phyloP scores from a whole-genome alignment of 2,113 vertebrate species.

The Cyanoliseus patagonus region DNA sequence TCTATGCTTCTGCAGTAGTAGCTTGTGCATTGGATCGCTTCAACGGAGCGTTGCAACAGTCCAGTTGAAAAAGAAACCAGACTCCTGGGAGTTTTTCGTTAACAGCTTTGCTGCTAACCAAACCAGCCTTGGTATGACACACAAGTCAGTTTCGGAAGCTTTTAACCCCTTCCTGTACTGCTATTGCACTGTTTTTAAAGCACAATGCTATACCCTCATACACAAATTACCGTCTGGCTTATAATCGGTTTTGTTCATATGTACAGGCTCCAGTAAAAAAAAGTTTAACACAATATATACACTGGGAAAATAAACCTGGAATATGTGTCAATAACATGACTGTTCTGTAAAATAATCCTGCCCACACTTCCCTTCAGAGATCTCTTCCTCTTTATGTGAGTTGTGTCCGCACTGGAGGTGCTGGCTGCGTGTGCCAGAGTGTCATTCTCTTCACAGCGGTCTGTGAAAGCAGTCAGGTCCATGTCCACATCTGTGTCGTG shows the following conservation, averaged over 20 bases:
- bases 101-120: not conserved
- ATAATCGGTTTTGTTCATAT: conserved; percentile 63
- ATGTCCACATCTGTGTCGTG: conserved; percentile 76
- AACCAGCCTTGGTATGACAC: not conserved
- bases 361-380: conserved; percentile 80
- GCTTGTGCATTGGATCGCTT: not conserved
- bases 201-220: not conserved
- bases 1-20: not conserved
- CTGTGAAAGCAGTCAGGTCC: conserved; percentile 60
- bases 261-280: conserved; percentile 90
- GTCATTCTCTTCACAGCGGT: conserved; percentile 61
- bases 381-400: conserved; percentile 76
- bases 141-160: not conserved
- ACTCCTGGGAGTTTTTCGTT: not conserved
- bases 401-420: conserved; percentile 8
- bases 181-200: not conserved
- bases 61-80: not conserved
- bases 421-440: conserved; percentile 56
- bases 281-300: conserved; percentile 90
- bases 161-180: not conserved
- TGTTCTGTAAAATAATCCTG: conserved; percentile 85
- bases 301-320: conserved; percentile 86
- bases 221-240: not conserved
- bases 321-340: conserved; percentile 90
- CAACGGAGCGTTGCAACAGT: not conserved